Evolutionary conservation across 2,888 invertebrate genomes (phyloP).

Genomic region (Protodeltote pygarga): DNA sequence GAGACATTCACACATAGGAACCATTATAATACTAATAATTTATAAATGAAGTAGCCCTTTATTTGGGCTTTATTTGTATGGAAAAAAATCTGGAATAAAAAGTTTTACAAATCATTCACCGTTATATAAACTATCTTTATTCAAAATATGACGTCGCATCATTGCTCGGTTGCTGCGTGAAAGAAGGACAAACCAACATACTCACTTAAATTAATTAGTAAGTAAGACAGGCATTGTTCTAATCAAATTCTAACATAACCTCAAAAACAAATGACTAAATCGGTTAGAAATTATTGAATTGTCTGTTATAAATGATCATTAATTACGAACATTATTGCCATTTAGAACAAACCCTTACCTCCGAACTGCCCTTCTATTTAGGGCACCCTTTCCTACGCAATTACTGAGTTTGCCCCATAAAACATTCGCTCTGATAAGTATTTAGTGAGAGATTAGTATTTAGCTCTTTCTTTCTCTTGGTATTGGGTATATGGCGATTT

Average conservation of each 20-base stretch:
- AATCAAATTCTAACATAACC: background rate
- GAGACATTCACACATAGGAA: too few species aligned
- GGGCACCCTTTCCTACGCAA: background rate
- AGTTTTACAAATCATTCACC: too few species aligned
- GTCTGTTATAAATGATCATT: conserved; percentile 37
- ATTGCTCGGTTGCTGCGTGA: too few species aligned
- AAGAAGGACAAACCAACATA: too few species aligned
- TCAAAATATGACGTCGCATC: too few species aligned
- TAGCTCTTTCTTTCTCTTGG: background rate
- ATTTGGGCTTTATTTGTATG: too few species aligned
- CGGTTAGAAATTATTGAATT: conserved; percentile 39
- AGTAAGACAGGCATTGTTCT: too few species aligned
- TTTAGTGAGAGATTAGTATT: background rate
- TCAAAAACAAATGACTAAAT: conserved; percentile 19
- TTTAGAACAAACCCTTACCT: conserved; percentile 16
- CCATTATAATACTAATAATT: too few species aligned
- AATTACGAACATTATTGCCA: conserved; percentile 46
- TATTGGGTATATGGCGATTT: background rate
- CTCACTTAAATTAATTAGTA: too few species aligned
- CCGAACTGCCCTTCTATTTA: conserved; percentile 6
- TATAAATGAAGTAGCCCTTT: too few species aligned
- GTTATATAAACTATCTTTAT: too few species aligned
- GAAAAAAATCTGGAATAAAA: too few species aligned
- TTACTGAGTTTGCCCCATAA: conserved; percentile 20
- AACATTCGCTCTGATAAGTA: conserved; percentile 7